A percentile compares a stretch with the other conserved stretches of the same genome.
phyloP scores from a whole-genome alignment of 2,113 vertebrate genomes.

The Phaethornis superciliosus region DNA sequence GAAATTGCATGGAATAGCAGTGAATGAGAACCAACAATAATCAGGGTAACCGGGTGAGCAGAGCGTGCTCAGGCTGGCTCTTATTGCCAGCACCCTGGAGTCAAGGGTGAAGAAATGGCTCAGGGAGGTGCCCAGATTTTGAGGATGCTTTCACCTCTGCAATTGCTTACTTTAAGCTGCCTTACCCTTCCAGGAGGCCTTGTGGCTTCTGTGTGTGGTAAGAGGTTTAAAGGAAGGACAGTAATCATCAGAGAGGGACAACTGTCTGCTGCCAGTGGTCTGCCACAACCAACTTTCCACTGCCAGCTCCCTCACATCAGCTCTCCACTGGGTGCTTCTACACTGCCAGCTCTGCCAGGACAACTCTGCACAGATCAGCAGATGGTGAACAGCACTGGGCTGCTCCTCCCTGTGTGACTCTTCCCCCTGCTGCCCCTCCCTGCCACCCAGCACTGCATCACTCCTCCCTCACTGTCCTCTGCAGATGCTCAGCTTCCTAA shows the following conservation, averaged over 20 bases:
- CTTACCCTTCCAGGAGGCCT: neutral
- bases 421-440: neutral
- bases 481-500: neutral
- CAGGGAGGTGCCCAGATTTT: neutral
- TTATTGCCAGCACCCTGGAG: neutral
- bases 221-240: neutral
- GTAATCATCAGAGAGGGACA: neutral
- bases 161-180: neutral
- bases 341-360: too few species aligned
- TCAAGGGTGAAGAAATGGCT: neutral
- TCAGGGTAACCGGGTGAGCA: accelerated
- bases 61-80: neutral
- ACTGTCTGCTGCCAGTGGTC: too few species aligned
- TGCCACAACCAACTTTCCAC: too few species aligned
- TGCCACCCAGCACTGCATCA: neutral
- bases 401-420: neutral
- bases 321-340: too few species aligned
- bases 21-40: accelerated
- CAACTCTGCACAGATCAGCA: too few species aligned
- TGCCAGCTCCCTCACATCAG: too few species aligned
- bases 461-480: neutral
- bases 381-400: too few species aligned
- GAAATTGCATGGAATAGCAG: neutral
- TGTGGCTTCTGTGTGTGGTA: neutral
- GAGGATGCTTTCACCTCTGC: neutral